Evolutionary conservation across 2,113 vertebrate genomes (phyloP), one percentile per base, ranked within the genome.

Genomic region (Chascanopsetta lugubris): DNA sequence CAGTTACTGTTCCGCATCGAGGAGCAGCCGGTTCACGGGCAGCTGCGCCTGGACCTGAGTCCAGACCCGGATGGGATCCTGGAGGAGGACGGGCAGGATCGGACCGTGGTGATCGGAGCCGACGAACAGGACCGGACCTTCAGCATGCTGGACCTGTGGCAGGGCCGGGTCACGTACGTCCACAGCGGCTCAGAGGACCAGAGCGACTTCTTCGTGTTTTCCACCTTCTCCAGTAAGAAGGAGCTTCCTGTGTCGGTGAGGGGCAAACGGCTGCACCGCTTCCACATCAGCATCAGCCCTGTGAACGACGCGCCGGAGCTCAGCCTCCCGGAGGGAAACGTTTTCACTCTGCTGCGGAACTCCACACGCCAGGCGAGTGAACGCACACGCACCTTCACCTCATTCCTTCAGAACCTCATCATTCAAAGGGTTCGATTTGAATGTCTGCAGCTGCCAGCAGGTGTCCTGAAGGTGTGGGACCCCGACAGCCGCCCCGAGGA

Each of bases 171-270:
- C 51, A 88, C 92, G 20, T 98, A 96, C 15, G 46, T 94, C 65
- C 96, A 96, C 50, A 86, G 93, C 34, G 94, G 94, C 30, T 95
- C 95, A 32, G 95, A 98, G 65, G 87, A 88, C 59, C 64, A 75
- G 38, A 80, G 42, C 0, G 94, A 96, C 86, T 89, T 87, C 84
- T 97, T 98, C 76, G 93, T 84, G 69, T 96, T 96, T 86, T 93
- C 89, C 0, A 36, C 96, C 65, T 93, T 87, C 82, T 82, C 75
- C 32, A 93, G n/a, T 46, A 92, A 92, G 64, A 93, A 88, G 45
- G 72, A 83, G 48, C 40, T 92, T 32, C 90, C 87, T 38, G 42
- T 47, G 0, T 89, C 88, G 87, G 79, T 93, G 10, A 92, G 85
- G 79, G 87, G 78, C 27, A n/a, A n/a, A n/a, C n/a, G n/a, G n/a